These are phyloP conservation scores for Melipona quadrifasciata DNA, from an alignment of 1,140 invertebrate genomes.

Conservation along the genomic window DNA sequence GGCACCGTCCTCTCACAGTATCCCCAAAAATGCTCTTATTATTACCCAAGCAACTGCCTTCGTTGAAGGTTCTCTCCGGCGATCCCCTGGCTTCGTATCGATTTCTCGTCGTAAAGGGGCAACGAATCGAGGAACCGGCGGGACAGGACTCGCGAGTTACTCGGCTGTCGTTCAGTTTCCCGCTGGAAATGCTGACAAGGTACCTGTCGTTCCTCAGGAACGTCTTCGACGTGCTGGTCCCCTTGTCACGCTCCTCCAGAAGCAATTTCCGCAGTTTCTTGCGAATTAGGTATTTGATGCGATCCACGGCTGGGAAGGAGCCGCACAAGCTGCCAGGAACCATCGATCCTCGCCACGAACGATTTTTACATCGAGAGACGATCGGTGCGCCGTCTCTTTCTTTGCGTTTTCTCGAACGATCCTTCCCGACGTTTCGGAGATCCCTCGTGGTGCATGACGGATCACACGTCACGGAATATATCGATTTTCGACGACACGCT, in stretches of 20 bases:
- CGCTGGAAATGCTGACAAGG: conserved; percentile 16
- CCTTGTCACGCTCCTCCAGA: conserved; percentile 29
- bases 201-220: conserved; percentile 27
- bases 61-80: background rate
- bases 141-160: background rate
- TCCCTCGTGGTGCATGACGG: background rate
- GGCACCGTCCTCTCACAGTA: background rate
- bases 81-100: background rate
- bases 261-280: conserved; percentile 54
- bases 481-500: background rate
- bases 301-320: conserved; percentile 38
- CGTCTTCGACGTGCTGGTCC: conserved; percentile 21
- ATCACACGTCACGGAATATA: background rate
- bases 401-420: background rate
- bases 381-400: background rate
- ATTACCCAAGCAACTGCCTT: background rate
- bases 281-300: conserved; percentile 58
- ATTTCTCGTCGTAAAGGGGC: background rate
- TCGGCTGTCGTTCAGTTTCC: background rate
- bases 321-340: background rate
- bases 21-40: background rate
- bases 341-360: background rate
- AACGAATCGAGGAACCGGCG: conserved; percentile 2
- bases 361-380: background rate
- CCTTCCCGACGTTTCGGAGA: no score